Percentiles rank a stretch among this genome's conserved stretches.
Evolutionary conservation across 2,888 invertebrate genomes (phyloP).

Genomic region (Troides oblongomaculatus): DNA sequence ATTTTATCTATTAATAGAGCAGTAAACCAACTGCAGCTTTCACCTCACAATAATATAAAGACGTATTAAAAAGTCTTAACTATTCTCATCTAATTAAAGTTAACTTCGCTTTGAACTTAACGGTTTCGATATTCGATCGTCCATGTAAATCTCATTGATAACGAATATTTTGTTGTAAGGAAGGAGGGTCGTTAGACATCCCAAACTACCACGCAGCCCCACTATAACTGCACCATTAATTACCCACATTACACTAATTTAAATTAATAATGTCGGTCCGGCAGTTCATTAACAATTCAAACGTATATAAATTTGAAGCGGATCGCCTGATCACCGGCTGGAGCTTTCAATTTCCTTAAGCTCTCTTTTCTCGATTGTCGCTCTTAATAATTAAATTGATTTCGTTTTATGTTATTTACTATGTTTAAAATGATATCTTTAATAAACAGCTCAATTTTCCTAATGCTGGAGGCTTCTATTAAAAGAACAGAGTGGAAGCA

Average conservation of each 20-base stretch:
- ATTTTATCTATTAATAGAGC: no score
- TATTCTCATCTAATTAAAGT: neutral
- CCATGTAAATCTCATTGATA: constrained; percentile 2
- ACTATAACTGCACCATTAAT: constrained; percentile 22
- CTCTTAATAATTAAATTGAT: neutral
- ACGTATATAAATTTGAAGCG: constrained; percentile 7
- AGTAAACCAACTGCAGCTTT: neutral
- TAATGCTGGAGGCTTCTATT: no score
- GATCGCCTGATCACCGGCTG: neutral
- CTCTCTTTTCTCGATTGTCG: neutral
- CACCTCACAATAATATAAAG: neutral
- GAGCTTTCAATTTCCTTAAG: neutral
- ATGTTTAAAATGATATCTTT: neutral
- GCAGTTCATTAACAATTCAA: constrained; percentile 21
- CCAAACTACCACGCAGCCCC: constrained; percentile 11
- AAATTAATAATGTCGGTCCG: constrained; percentile 22
- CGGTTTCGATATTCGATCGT: neutral
- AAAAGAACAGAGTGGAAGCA: no score
- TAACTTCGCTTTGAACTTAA: constrained; percentile 3
- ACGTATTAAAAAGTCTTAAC: no score
- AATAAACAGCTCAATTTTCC: no score
- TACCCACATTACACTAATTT: constrained; percentile 28
- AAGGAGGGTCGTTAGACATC: constrained; percentile 22
- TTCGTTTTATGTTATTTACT: neutral
- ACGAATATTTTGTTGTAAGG: constrained; percentile 11